Base-by-base conservation (phyloP, 2,888 invertebrate species). In the Anaspis maculata region DNA sequence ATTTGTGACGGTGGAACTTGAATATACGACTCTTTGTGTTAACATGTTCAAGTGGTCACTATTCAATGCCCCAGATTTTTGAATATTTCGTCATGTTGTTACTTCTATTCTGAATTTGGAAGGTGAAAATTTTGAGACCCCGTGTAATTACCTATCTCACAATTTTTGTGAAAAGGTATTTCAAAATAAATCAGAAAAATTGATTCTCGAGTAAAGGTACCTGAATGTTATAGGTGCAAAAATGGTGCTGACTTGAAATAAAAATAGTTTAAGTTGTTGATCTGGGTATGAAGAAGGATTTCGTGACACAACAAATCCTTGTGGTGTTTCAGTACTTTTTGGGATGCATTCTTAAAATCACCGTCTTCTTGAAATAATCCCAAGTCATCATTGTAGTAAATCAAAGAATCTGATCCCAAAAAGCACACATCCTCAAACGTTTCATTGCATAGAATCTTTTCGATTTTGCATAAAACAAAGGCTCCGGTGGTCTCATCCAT, bases 401-500 rank as follows among this genome's bases (percentile, higher is more conserved):
- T 6, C 9, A 3, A 2, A 3, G 13, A 2, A 9, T 3, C 2
- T 2, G 10, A 1, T 5, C 16, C 34, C 29, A 24, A 15, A 11
- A 27, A 27, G 22, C 2, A 13, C 12, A 33, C 2, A 22, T 27
- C 13, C 6, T 4, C 3, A 12, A 23, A 34, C 2, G 7, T 23
- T 2, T 2, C 10, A 13, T 30, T 15, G 3, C 15, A 28, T 16
- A 37, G 12, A 15, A 37, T 29, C 28, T 25, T 11, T 24, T 3
- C 24, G 13, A 34, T 28, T 12, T 14, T 6, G 12, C 28, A 28
- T 9, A 34, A 3, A 13, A 14, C 3, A 11, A 10, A 28, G 3
- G 15, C n/a, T n/a, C n/a, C 2, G 7, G 21, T 27, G 14, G 10
- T n/a, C 24, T 34, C 19, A 10, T 23, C 25, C 15, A 6, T 5